A percentile compares a stretch with the other conserved stretches of the same genome.
Conservation (phyloP, 2,113 vertebrate species). For the Pelvicachromis taeniatus region DNA sequence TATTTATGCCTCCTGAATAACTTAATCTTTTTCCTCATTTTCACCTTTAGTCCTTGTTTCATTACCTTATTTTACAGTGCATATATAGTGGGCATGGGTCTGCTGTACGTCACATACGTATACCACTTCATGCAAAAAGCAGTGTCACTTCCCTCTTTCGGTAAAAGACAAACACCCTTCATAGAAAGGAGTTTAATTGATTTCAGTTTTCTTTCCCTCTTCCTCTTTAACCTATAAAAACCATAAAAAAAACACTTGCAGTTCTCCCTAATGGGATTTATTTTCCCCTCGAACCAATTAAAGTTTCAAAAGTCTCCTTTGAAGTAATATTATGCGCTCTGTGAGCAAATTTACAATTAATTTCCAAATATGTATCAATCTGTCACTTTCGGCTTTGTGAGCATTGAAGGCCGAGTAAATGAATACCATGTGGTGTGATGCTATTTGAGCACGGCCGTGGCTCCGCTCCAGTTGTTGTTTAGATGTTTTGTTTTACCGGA, state of each 20-base stretch:
- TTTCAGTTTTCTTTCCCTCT: background rate
- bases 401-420: background rate
- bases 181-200: background rate
- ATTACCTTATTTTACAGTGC: background rate
- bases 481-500: background rate
- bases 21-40: background rate
- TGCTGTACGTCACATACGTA: background rate
- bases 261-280: background rate
- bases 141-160: constrained; percentile 42
- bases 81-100: too few relatives aligned
- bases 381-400: background rate
- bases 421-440: background rate
- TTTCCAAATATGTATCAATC: constrained; percentile 6
- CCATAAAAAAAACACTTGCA: background rate
- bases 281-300: background rate
- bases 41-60: background rate
- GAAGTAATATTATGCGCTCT: background rate
- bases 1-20: too few relatives aligned
- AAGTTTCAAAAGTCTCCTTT: background rate
- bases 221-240: background rate
- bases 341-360: background rate
- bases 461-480: constrained; percentile 41
- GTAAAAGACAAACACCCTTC: constrained; percentile 16
- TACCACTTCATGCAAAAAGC: background rate
- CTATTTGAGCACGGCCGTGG: background rate